These are phyloP conservation scores for Scolopax mira DNA, from an alignment of 2,113 vertebrate genomes.

Conservation along the genomic window DNA sequence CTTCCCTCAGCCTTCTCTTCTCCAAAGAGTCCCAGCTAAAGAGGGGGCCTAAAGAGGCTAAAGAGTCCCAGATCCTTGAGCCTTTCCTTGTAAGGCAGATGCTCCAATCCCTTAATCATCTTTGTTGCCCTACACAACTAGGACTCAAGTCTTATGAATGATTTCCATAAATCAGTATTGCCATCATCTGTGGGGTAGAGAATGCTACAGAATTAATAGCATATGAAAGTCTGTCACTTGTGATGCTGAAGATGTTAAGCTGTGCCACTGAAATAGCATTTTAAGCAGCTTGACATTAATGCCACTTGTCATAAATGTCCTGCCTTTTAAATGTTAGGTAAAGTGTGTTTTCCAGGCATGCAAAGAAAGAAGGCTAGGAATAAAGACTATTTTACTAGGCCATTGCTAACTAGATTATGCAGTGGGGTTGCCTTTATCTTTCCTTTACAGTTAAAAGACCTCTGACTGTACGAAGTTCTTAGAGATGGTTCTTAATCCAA, in stretches of 20 bases:
- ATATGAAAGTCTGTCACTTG: conserved; percentile 20
- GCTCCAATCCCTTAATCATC: no score
- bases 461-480: background rate
- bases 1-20: no score
- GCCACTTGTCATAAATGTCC: background rate
- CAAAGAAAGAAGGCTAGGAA: background rate
- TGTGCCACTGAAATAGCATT: background rate
- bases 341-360: background rate
- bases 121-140: no score
- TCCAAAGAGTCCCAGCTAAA: no score
- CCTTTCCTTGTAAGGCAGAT: no score
- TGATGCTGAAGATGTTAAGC: background rate
- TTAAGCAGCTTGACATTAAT: conserved; percentile 12
- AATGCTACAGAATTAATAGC: background rate
- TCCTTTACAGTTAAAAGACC: background rate
- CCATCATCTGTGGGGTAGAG: background rate
- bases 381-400: background rate
- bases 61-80: no score
- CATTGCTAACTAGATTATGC: background rate
- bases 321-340: background rate
- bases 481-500: background rate
- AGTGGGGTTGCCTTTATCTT: background rate
- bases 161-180: background rate
- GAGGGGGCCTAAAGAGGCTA: no score
- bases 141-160: background rate